Conservation (phyloP, 2,888 invertebrate species). For the Eilema sororculum region DNA sequence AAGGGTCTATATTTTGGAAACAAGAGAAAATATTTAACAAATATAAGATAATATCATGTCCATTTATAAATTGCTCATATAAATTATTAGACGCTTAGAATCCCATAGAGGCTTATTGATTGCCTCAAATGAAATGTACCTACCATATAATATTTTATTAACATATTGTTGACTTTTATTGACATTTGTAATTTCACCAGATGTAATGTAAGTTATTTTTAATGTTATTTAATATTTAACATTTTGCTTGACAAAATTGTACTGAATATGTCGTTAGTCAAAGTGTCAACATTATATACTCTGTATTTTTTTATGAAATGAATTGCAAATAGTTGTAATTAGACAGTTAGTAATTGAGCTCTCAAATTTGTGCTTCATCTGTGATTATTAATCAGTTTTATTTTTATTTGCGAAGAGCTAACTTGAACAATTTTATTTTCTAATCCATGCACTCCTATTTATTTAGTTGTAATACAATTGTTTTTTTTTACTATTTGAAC, state of each 20-base stretch:
- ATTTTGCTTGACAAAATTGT: constrained; percentile 64
- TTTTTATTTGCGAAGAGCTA: constrained; percentile 73
- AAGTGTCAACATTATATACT: constrained; percentile 54
- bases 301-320: constrained; percentile 44
- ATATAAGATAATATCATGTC: constrained; percentile 31
- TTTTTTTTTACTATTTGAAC: constrained; percentile 78
- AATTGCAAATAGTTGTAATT: constrained; percentile 50
- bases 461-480: constrained; percentile 81
- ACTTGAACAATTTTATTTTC: constrained; percentile 79
- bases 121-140: constrained; percentile 42
- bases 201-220: constrained; percentile 60
- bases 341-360: constrained; percentile 65
- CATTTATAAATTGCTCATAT: constrained; percentile 49
- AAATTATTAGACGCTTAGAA: constrained; percentile 29
- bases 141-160: constrained; percentile 45
- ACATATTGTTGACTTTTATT: constrained; percentile 59
- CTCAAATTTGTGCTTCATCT: constrained; percentile 81
- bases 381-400: constrained; percentile 82
- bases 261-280: constrained; percentile 64
- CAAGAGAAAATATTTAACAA: constrained; percentile 29
- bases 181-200: constrained; percentile 54
- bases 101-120: constrained; percentile 36
- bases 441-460: constrained; percentile 83
- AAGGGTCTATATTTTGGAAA: constrained; percentile 33
- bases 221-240: constrained; percentile 65